Evolutionary conservation across 2,113 vertebrate genomes (phyloP).

Genomic region (Sisor rabdophorus): DNA sequence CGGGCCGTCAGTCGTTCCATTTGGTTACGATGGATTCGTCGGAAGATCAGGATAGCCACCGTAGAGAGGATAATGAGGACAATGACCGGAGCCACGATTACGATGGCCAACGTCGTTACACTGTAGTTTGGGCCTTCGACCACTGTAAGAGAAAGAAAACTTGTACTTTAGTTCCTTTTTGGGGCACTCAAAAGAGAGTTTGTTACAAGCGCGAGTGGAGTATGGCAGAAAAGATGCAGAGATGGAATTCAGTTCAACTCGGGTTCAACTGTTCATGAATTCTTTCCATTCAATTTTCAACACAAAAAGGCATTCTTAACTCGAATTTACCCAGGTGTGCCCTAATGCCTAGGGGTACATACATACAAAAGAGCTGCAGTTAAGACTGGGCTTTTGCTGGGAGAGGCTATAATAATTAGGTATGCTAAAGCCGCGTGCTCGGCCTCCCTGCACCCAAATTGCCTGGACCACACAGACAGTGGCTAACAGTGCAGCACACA

Average conservation of each 20-base stretch:
- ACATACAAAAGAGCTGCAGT: conserved; percentile 11
- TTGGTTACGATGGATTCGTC: conserved; percentile 82
- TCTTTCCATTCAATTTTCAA: conserved; percentile 13
- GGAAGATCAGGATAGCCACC: conserved; percentile 79
- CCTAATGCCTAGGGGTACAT: conserved; percentile 10
- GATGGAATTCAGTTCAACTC: neutral
- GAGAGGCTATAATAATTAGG: conserved; percentile 36
- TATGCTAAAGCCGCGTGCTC: conserved; percentile 21
- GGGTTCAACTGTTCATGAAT: conserved; percentile 9
- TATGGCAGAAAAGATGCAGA: neutral
- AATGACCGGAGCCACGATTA: conserved; percentile 79
- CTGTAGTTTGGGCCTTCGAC: conserved; percentile 75
- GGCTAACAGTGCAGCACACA: neutral
- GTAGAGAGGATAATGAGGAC: conserved; percentile 80
- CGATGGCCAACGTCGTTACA: conserved; percentile 77
- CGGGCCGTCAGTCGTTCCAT: conserved; percentile 88
- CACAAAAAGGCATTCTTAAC: conserved; percentile 6
- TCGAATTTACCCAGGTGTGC: conserved; percentile 31
- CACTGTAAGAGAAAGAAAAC: conserved; percentile 56
- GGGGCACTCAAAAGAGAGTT: neutral
- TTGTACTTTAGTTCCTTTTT: neutral
- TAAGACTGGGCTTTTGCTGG: conserved; percentile 22
- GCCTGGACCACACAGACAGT: conserved; percentile 49
- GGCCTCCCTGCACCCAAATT: conserved; percentile 16
- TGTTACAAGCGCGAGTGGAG: neutral